Evolutionary conservation across 2,113 vertebrate species (phyloP), one percentile per base, ranked within the genome.

Genomic region (Gavia stellata): DNA sequence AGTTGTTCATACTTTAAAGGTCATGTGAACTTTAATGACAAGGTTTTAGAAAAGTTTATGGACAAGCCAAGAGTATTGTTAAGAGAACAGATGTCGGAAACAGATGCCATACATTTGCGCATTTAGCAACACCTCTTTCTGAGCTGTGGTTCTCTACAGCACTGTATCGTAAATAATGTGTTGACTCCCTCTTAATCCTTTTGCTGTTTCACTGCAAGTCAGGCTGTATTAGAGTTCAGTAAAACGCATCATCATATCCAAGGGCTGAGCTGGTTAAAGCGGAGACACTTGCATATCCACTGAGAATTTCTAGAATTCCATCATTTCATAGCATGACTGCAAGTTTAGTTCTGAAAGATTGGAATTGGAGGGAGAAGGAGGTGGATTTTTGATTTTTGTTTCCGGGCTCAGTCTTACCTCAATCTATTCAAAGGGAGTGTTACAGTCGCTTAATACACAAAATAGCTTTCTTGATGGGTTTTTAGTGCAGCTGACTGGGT

Each of bases 121-220:
- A 94, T 94, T 92, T 93, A 98, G 95, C 93, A 97, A 88, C 94
- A 96, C 82, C 89, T 97, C 96, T 96, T 96, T 90, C 86, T 56
- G 66, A 83, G 84, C 94, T 97, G 96, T 97, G 96, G 73, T 92
- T 97, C 90, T 97, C 91, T 94, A 8, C 53, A 91, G 50, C 85
- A 40, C 66, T 92, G 59, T 73, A 14, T 88, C 79, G 90, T 97
- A 98, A 98, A 97, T 98, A 97, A 97, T 86, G 74, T 92, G 95
- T 96, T 98, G 96, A 97, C 97, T 98, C 85, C 65, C 88, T 98
- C 94, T 98, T 97, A 94, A 94, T 98, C 98, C 95, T 97, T 97
- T 98, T 98, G 88, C 92, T 85, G 55, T 82, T 65, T 55, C 75
- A 78, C 84, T 97, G 96, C 88, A 97, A 97, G 95, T 94, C 83